Base-by-base conservation (phyloP, 2,113 vertebrate genomes). In the Phyllostomus hastatus region DNA sequence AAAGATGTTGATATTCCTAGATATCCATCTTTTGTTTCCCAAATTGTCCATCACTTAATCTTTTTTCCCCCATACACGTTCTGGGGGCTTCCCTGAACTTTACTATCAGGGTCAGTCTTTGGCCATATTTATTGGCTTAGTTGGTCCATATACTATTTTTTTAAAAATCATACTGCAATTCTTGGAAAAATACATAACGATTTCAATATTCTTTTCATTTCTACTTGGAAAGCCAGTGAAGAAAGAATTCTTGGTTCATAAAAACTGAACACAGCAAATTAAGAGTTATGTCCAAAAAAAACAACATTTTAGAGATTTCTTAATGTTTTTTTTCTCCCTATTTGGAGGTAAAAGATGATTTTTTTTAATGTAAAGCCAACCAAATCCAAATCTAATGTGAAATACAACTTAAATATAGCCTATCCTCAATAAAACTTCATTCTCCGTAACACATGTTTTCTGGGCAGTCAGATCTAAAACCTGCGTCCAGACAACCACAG, bases 201-300 rank as follows among this genome's bases (percentile, higher is more conserved):
- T 48, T 83, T 91, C 52, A 91, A 66, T 83, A 57, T 9, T 75
- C 7, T 91, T 95, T 79, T 80, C 46, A 78, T 73, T 79, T 24
- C 26, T 70, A 52, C 76, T 69, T 91, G n/a, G 46, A 80, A 94
- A 91, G 8, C 4, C 91, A 38, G 41, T 80, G 5, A 24, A 67
- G 41, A 95, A 64, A 96, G 19, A 89, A 82, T 61, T 90, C 48
- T 96, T 52, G 85, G 50, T 46, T 76, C 52, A 41, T 16, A 10
- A n/a, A 86, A 72, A 88, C 72, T 94, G 35, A 88, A 88, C 19
- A 84, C 64, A 82, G 83, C 33, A 93, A 46, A 88, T 41, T 86
- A 12, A 88, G 15, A 82, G 5, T 69, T 90, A 64, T 61, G 16
- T 73, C 48, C 95, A 52, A 93, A 59, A 59, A 35, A 96, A 83